A percentile compares a stretch with the other conserved stretches of the same genome.
phyloP scores from a whole-genome alignment of 2,797 vertebrate species.

The Danio albolineatus region DNA sequence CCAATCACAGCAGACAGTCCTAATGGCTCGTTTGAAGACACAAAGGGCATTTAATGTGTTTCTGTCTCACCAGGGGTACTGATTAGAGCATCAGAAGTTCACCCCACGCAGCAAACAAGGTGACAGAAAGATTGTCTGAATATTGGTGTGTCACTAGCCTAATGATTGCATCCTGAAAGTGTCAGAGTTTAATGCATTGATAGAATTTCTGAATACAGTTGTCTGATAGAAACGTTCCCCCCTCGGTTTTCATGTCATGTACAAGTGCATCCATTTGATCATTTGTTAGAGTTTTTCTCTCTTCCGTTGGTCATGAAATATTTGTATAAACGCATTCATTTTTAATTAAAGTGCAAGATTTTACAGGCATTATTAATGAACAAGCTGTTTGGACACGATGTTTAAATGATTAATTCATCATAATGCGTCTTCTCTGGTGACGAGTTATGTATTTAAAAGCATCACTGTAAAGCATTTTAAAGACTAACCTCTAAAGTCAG shows the following conservation, averaged over 20 bases:
- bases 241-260: not conserved
- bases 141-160: slow-evolving; percentile 12
- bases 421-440: not conserved
- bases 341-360: slow-evolving; percentile 2
- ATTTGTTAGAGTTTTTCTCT: not conserved
- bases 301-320: not conserved
- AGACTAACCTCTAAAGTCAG: not conserved
- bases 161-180: slow-evolving; percentile 13
- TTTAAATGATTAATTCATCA: slow-evolving; percentile 15
- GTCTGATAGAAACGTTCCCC: not conserved
- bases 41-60: slow-evolving; percentile 38
- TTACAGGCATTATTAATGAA: slow-evolving; percentile 1
- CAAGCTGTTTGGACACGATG: slow-evolving; percentile 17
- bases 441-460: not conserved
- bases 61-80: slow-evolving; percentile 41
- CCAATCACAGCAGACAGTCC: slow-evolving; percentile 30
- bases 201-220: not conserved
- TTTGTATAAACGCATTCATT: not conserved
- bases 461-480: not conserved
- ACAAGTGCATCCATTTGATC: not conserved
- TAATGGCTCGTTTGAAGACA: slow-evolving; percentile 25
- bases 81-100: slow-evolving; percentile 31
- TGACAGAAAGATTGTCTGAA: slow-evolving; percentile 16
- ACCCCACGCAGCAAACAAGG: slow-evolving; percentile 12
- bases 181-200: not conserved